Base-by-base conservation (phyloP, 2,113 vertebrate genomes). In the Apteryx owenii region DNA sequence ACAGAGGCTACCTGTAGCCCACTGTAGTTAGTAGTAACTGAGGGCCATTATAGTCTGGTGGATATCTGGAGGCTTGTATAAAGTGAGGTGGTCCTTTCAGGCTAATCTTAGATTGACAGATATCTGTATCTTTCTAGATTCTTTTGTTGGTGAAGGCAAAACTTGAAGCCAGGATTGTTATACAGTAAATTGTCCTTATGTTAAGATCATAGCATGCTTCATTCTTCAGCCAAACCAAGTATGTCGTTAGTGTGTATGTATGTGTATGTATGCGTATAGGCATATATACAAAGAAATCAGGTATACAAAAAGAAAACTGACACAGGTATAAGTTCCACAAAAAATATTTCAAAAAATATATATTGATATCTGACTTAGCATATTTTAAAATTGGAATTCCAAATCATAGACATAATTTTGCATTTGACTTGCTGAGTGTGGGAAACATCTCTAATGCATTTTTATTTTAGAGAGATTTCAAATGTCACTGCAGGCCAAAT, bases 11-110 rank as follows among this genome's bases (percentile, higher is more conserved):
- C 26, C 69, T 42, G 14, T 42, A 46, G 31, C 25, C 11, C 16
- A 7, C 29, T 75, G 38, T 46, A 23, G 33, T 53, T 69, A 42
- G 53, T 6, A 21, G 25, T 46, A n/a, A 75, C 42, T 53, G 33
- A 58, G 6, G 53, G 26, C 48, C 20, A 1, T 33, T 65, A 2
- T 1, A 40, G 5, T 36, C 18, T 70, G 69, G 22, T 56, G 50
- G 23, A 3, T 88, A 77, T 93, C 96, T 92, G 5, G 51, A 94
- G 81, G 84, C 71, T 94, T 90, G 65, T 96, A 33, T 83, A 91
- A 97, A 96, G 89, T 93, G 68, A 93, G 60, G 46, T 96, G 89
- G 29, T 88, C 95, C 89, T 97, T 94, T 72, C 44, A 62, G 81
- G 38, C 65, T 75, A 42, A 68, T 78, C 64, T 86, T 61, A 61